Conservation (phyloP, 1,140 invertebrate species). For the Drosophila funebris region DNA sequence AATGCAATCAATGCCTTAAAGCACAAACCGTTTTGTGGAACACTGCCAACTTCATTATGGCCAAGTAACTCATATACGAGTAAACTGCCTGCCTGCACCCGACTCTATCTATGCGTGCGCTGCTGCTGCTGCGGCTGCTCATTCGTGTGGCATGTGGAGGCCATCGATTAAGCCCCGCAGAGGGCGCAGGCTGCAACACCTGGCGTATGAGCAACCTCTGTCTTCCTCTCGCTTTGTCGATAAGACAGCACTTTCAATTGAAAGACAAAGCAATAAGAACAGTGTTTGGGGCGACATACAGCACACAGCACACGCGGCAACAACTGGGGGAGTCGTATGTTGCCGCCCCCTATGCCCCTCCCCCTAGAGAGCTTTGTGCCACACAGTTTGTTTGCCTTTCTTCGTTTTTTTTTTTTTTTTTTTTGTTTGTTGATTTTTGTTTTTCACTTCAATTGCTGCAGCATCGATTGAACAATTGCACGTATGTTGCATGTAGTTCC, state of each 20-base stretch:
- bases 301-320: too few relatives aligned
- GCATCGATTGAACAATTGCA: constrained; percentile 66
- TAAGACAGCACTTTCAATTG: constrained; percentile 70
- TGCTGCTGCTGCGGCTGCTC: constrained; percentile 42
- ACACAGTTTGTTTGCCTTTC: constrained; percentile 7
- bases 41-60: constrained; percentile 62
- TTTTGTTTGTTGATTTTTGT: constrained; percentile 8
- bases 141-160: constrained; percentile 46
- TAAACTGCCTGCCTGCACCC: not conserved
- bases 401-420: not conserved
- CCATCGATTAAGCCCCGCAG: constrained; percentile 65
- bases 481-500: constrained; percentile 35
- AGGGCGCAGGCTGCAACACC: constrained; percentile 23
- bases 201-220: constrained; percentile 57
- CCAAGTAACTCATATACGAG: constrained; percentile 28
- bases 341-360: constrained; percentile 2
- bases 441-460: constrained; percentile 68
- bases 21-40: constrained; percentile 24
- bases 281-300: constrained; percentile 26
- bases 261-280: constrained; percentile 59
- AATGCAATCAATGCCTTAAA: constrained; percentile 57
- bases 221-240: constrained; percentile 5
- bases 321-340: constrained; percentile 27
- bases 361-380: too few relatives aligned
- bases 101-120: too few relatives aligned